A percentile compares a stretch with the other conserved stretches of the same genome.
These are phyloP conservation scores for Discoglossus pictus DNA, from an alignment of 2,797 vertebrate genomes.

Conservation along the genomic window DNA sequence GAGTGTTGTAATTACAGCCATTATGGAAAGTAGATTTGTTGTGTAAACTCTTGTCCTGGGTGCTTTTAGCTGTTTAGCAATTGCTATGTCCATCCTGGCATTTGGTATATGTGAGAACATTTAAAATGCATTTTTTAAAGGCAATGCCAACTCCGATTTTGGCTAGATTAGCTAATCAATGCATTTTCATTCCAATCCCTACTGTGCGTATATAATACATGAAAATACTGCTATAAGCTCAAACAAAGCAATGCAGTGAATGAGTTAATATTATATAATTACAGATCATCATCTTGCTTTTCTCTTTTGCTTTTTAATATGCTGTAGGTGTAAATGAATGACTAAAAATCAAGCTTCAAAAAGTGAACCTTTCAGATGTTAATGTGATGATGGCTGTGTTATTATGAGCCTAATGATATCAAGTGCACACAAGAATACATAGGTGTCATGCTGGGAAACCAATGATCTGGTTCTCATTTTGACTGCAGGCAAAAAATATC, in stretches of 20 bases:
- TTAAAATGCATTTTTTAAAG: neutral
- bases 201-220: too few species aligned
- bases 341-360: conserved; percentile 73
- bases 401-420: conserved; percentile 88
- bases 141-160: too few species aligned
- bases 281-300: conserved; percentile 51
- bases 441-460: conserved; percentile 86
- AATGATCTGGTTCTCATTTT: conserved; percentile 81
- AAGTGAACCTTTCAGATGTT: conserved; percentile 77
- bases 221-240: too few species aligned
- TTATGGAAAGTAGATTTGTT: conserved; percentile 23
- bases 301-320: conserved; percentile 77
- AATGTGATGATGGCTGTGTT: conserved; percentile 80
- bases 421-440: conserved; percentile 74
- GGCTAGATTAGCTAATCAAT: too few species aligned
- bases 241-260: too few species aligned
- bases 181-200: too few species aligned
- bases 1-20: conserved; percentile 42
- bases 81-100: conserved; percentile 36
- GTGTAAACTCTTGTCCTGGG: conserved; percentile 20
- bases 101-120: conserved; percentile 2
- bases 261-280: too few species aligned
- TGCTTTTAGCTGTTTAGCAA: conserved; percentile 4
- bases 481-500: conserved; percentile 81
- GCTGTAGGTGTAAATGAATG: conserved; percentile 75